Evolutionary conservation across 92 coral and sea anemone species (phyloP), one percentile per base, ranked within the genome.

Genomic region (Siderastrea siderea): DNA sequence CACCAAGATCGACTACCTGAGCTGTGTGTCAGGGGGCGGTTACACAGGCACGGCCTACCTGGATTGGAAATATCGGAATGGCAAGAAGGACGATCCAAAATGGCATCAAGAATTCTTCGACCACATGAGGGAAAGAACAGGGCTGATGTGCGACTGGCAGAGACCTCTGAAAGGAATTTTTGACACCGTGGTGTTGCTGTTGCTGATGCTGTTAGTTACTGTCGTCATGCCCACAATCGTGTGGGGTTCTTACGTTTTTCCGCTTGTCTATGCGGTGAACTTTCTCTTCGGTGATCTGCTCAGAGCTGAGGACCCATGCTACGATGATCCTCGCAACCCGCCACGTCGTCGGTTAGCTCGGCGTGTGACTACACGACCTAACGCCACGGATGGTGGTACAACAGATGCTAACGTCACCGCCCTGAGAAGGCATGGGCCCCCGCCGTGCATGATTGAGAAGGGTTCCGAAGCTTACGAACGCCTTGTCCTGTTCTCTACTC

Each of bases 11-110:
- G 95, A 91, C 83, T 93, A 72, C 77, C 77, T 95, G 58, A 93
- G 96, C 74, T 83, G 95, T 47, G 98, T 93, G 55, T 93, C 96
- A 9, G 96, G 96, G 49, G 98, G 98, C 53, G 98, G 98, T 12
- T 89, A 53, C 77, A 89, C 93, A 15, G 96, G 94, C 65, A 78
- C 94, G 4, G 90, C 98, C 11, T 96, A 96, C 71, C 61, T 94
- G 68, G 97, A 96, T 74, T 96, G 99, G 99, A 96, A 96, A 81
- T 96, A 75, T 73, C 90, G 92, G 70, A 88, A 96, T 84, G 91
- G 86, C 46, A 77, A 81, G 59, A 75, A 53, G 68, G 99, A 96
- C 79, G 83, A 96, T 53, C 93, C 96, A 3, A 71, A 82, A 47
- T 94, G 97, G 98, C 97, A 96, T 73, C 85, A 84, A 75, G 71